Base-by-base conservation (phyloP, 2,888 invertebrate genomes). In the Heliconius charithonia region DNA sequence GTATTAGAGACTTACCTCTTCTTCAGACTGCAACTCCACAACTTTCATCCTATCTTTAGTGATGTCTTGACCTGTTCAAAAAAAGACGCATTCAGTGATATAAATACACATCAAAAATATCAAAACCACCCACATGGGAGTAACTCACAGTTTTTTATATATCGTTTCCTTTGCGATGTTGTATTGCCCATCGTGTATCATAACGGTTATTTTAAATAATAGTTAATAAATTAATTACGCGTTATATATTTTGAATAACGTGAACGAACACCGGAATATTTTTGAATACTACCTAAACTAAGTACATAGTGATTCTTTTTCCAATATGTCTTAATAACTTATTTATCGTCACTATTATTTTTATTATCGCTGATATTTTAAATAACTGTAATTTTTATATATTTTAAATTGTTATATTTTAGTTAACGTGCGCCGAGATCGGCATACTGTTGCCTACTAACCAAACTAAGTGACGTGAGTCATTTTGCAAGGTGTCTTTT, bases 11-110 rank as follows among this genome's bases (percentile, higher is more conserved):
- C 80, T 82, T 84, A 95, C 95, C 92, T 95, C 95, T 82, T 95
- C 95, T 83, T 94, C 95, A 4, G 93, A 90, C 75, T 90, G 93
- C 73, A 94, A 83, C 83, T 95, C 95, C 67, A 90, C 94, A 81
- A 93, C 92, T 90, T 93, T 94, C 90, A 95, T 92, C 87, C 95
- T 95, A 80, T 95, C 95, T 88, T 92, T 94, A 86, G 90, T 94
- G 86, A 93, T 92, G 85, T 95, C 95, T 88, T 95, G 95, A 89
- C 95, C 95, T 95, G 89, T 79, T 90, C 89, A 91, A 89, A 89
- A 85, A 85, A 81, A 83, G 82, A 84, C 84, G 82, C 84, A 80
- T 82, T 83, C 80, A 83, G 83, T 74, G 41, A 67, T 74, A 78
- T 73, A 78, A 73, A 78, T 67, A 78, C 73, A 37, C 41, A 76